Percentiles rank a stretch among this genome's conserved stretches.
These are phyloP conservation scores for Rhynchotus rufescens DNA, from an alignment of 2,797 vertebrate genomes.

Conservation along the genomic window DNA sequence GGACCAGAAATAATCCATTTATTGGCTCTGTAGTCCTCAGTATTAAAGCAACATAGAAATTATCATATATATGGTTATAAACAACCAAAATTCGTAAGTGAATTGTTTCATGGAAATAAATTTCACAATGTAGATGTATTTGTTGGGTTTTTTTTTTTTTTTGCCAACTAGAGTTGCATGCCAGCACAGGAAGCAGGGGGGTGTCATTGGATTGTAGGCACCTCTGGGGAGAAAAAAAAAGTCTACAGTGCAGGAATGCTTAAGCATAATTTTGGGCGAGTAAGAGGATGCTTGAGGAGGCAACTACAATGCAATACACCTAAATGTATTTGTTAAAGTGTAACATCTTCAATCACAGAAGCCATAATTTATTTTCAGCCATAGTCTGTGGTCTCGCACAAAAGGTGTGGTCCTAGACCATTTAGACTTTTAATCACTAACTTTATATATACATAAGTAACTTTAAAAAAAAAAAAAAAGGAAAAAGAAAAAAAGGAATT, in stretches of 20 bases:
- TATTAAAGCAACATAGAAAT: neutral
- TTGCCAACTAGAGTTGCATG: conserved; percentile 51
- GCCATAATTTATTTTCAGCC: conserved; percentile 66
- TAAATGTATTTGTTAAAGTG: conserved; percentile 22
- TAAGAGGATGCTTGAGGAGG: conserved; percentile 41
- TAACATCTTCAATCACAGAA: conserved; percentile 70
- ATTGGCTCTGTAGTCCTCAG: conserved; percentile 42
- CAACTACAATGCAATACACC: conserved; percentile 32
- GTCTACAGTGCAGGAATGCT: conserved; percentile 59
- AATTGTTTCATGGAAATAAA: conserved; percentile 1
- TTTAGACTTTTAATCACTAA: conserved; percentile 55
- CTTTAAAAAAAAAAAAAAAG: conserved; percentile 57
- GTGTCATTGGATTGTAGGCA: conserved; percentile 32
- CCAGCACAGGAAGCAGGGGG: conserved; percentile 13
- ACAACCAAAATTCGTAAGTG: neutral
- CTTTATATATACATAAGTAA: conserved; percentile 60
- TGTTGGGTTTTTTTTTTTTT: neutral
- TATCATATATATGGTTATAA: neutral
- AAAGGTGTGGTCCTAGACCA: conserved; percentile 81
- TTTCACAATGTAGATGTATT: conserved; percentile 6
- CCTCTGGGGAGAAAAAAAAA: conserved; percentile 47
- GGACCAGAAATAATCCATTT: conserved; percentile 48
- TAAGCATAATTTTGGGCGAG: conserved; percentile 60
- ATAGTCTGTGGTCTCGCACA: conserved; percentile 76
- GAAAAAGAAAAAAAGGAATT: conserved; percentile 59